These are phyloP conservation scores for Equus quagga DNA, from an alignment of 2,113 vertebrate species.

Conservation along the genomic window DNA sequence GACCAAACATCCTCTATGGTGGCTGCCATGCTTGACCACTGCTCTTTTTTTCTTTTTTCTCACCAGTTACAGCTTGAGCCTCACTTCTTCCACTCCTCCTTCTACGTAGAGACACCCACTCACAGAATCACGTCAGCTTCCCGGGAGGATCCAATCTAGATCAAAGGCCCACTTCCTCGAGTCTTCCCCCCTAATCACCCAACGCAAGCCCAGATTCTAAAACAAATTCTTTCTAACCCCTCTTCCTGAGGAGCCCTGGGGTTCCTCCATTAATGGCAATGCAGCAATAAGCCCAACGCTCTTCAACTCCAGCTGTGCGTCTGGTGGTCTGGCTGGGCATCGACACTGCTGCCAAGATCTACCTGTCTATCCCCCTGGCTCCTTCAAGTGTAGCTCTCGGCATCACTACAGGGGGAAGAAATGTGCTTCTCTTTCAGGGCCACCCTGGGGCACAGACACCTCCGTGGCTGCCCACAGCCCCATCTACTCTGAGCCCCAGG, in stretches of 20 bases:
- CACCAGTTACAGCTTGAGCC: background rate
- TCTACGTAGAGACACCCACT: background rate
- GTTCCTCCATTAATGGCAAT: rapidly evolving
- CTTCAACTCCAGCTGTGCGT: rapidly evolving
- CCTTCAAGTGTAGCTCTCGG: background rate
- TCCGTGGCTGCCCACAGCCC: background rate
- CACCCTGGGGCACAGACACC: too few species aligned
- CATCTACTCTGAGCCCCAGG: background rate
- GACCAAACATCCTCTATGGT: rapidly evolving
- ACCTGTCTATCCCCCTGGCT: background rate
- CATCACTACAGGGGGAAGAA: rapidly evolving
- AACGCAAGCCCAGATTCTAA: background rate
- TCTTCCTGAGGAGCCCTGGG: rapidly evolving
- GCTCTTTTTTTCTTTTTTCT: too few species aligned
- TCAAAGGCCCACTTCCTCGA: background rate
- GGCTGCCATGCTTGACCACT: background rate
- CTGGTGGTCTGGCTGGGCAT: background rate
- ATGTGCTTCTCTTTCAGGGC: background rate
- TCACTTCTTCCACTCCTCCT: rapidly evolving
- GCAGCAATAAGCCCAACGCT: background rate
- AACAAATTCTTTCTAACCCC: background rate
- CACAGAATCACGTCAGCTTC: rapidly evolving
- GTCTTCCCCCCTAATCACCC: background rate
- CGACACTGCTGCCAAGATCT: rapidly evolving
- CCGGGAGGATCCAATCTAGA: background rate